Evolutionary conservation across 2,113 vertebrate genomes (phyloP).

Genomic region (Pao palembangensis): DNA sequence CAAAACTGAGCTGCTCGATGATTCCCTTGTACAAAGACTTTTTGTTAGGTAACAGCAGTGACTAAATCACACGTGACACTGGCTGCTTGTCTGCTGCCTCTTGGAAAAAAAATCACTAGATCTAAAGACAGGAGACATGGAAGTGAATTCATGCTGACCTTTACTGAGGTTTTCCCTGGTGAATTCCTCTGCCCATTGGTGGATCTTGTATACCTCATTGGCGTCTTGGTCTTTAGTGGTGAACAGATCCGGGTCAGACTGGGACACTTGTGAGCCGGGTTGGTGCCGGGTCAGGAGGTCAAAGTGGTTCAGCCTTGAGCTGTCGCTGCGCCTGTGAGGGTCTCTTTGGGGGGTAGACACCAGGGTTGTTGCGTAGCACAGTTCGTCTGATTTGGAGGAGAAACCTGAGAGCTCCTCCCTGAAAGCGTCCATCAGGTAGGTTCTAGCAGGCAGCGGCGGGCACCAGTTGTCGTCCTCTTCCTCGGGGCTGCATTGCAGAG

Average conservation of each 20-base stretch:
- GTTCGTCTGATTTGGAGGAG: constrained; percentile 63
- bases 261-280: constrained; percentile 71
- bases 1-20: constrained; percentile 18
- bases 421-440: constrained; percentile 74
- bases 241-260: constrained; percentile 77
- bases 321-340: constrained; percentile 42
- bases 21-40: constrained; percentile 40
- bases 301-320: constrained; percentile 73
- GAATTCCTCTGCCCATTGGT: constrained; percentile 72
- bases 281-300: constrained; percentile 80
- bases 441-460: constrained; percentile 81
- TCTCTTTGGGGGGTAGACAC: constrained; percentile 76
- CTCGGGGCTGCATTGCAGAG: constrained; percentile 68
- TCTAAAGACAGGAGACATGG: constrained; percentile 11
- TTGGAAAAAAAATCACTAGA: background rate
- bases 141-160: constrained; percentile 45
- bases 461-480: constrained; percentile 83
- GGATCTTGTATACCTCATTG: constrained; percentile 44
- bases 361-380: constrained; percentile 75
- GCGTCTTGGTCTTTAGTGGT: constrained; percentile 51
- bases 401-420: constrained; percentile 69
- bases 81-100: constrained; percentile 12
- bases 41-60: constrained; percentile 31
- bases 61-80: constrained; percentile 43
- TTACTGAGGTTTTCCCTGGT: constrained; percentile 65